Conservation (phyloP, 2,888 invertebrate species). For the Leptinotarsa rubiginosa region DNA sequence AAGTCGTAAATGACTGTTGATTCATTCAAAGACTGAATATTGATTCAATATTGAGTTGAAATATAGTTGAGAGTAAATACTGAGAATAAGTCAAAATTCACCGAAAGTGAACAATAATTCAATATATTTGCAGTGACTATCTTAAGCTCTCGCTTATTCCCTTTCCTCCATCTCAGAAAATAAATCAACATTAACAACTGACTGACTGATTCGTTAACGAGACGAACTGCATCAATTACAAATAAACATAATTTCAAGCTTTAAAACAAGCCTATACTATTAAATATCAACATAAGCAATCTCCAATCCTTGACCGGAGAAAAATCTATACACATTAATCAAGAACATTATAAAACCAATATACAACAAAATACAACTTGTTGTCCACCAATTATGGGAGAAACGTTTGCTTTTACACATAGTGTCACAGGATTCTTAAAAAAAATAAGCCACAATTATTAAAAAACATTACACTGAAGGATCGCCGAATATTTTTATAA, state of each 20-base stretch:
- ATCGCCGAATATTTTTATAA: not conserved
- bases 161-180: not conserved
- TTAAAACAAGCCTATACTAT: slow-evolving; percentile 43
- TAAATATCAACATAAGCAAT: slow-evolving; percentile 28
- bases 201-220: not conserved
- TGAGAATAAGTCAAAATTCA: no score
- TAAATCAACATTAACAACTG: not conserved
- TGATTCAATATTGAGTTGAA: no score
- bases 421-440: not conserved
- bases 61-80: no score
- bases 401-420: slow-evolving; percentile 20
- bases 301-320: slow-evolving; percentile 11
- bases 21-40: no score
- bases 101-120: no score
- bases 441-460: not conserved
- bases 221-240: slow-evolving; percentile 12
- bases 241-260: slow-evolving; percentile 36
- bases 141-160: not conserved
- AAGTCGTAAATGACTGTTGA: no score
- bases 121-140: no score
- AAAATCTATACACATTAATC: not conserved
- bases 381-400: slow-evolving; percentile 2
- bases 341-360: slow-evolving; percentile 27
- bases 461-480: not conserved
- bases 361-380: slow-evolving; percentile 32